These are phyloP conservation scores for Andrena trimmerana DNA, from an alignment of 2,888 invertebrate species.

Conservation along the genomic window DNA sequence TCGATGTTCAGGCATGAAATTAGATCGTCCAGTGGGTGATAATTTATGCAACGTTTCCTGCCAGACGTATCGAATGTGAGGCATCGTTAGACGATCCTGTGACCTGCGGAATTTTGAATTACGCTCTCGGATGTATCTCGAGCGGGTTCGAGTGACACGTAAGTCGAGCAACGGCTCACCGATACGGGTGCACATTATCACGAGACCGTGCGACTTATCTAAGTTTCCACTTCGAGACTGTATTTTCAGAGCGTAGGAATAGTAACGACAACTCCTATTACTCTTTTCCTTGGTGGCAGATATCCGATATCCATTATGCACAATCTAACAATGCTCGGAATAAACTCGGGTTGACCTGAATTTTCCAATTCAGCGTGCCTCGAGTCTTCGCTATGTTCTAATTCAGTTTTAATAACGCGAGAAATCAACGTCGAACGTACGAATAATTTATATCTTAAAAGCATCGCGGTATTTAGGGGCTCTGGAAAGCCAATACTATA, in stretches of 20 bases:
- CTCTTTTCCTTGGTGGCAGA: slow-evolving; percentile 28
- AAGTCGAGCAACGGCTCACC: slow-evolving; percentile 45
- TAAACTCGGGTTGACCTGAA: slow-evolving; percentile 49
- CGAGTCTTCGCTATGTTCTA: background rate
- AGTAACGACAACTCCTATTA: slow-evolving; percentile 38
- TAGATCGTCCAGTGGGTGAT: background rate
- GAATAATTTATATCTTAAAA: slow-evolving; percentile 1
- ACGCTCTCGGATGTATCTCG: background rate
- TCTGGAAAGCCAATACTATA: background rate
- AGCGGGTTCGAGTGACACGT: slow-evolving; percentile 32
- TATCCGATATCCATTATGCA: slow-evolving; percentile 53
- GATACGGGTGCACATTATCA: slow-evolving; percentile 51
- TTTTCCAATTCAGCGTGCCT: slow-evolving; percentile 29
- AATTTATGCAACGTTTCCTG: slow-evolving; percentile 8
- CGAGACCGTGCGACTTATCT: slow-evolving; percentile 38
- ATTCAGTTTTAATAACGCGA: slow-evolving; percentile 2
- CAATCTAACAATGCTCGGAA: slow-evolving; percentile 43
- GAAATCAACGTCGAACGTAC: background rate
- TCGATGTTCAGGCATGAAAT: background rate
- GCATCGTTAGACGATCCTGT: slow-evolving; percentile 19
- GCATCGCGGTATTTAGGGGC: background rate
- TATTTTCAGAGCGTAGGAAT: slow-evolving; percentile 46
- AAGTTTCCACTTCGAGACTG: slow-evolving; percentile 29
- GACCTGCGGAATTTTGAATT: slow-evolving; percentile 38
- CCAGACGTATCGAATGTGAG: slow-evolving; percentile 15